Base-by-base conservation (phyloP, 1,140 invertebrate genomes). In the Harlomillsia oculata region DNA sequence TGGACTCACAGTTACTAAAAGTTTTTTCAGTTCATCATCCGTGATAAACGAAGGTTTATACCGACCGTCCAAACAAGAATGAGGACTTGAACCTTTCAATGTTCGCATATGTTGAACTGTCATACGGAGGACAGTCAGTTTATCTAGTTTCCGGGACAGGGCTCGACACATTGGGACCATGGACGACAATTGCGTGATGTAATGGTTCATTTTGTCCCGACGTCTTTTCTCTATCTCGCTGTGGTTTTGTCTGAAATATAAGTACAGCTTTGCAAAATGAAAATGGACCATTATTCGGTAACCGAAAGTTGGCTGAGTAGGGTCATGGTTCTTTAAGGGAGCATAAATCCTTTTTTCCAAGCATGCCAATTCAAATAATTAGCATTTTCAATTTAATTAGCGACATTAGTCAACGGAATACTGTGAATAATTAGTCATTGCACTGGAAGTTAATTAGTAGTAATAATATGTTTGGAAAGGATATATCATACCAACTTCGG, bases 121-220 rank as follows among this genome's bases (percentile, higher is more conserved):
- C 89, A 95, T 92, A 2, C 91, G 72, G 1, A 97, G 73, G 3
- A 97, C 90, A 0, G 91, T 95, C 46, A 96, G 73, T 70, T 96
- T 96, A 73, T 95, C 92, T 58, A 95, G 72, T 73, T 96, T 96
- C 18, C 89, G 74, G 8, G 87, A 84, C 85, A 92, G 90, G 1
- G 87, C 86, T 66, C 85, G 84, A 68, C 91, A 95, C 86, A 93
- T 91, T 1, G 91, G 92, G 8, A 97, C 81, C 80, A 96, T 87
- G 2, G 82, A 77, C 26, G 89, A 88, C 28, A 97, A 70, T 71
- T 96, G 90, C 0, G 83, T 84, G 56, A 97, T 94, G 71, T 93
- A 95, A 0, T 83, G 90, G 73, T 95, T 95, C 91, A 96, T 96
- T 73, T 96, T 96, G 70, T 97, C 91, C 16, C 92, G 77, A 3